phyloP scores from a whole-genome alignment of 2,888 invertebrate species.

The Drosophila atroscutellata region DNA sequence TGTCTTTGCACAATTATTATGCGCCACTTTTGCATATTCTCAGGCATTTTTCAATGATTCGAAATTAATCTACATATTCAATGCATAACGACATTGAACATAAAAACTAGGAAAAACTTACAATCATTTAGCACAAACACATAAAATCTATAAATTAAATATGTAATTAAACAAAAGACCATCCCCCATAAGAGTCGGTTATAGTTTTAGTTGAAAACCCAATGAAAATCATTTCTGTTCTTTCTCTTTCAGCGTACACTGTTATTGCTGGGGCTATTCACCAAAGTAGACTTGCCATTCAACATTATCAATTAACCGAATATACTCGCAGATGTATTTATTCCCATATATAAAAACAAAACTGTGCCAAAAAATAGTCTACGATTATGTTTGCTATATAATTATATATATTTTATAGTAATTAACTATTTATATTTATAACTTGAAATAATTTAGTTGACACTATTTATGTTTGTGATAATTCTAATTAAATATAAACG shows the following conservation, averaged over 20 bases:
- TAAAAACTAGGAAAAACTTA: background rate
- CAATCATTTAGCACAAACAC: background rate
- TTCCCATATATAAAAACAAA: slow-evolving; percentile 24
- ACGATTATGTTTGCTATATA: slow-evolving; percentile 34
- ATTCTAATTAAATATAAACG: slow-evolving; percentile 62
- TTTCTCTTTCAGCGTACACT: slow-evolving; percentile 25
- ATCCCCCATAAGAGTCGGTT: background rate
- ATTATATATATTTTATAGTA: slow-evolving; percentile 54
- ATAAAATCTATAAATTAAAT: background rate
- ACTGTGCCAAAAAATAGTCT: slow-evolving; percentile 68
- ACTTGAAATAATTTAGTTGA: slow-evolving; percentile 61
- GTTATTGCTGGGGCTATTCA: slow-evolving; percentile 2
- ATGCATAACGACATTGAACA: background rate
- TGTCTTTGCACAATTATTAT: slow-evolving; percentile 53
- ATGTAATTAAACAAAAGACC: background rate
- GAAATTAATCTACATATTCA: background rate
- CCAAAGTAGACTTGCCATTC: slow-evolving; percentile 37
- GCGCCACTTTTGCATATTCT: slow-evolving; percentile 20
- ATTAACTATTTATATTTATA: slow-evolving; percentile 60
- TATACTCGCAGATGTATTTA: slow-evolving; percentile 33
- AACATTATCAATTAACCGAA: slow-evolving; percentile 19
- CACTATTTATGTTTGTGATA: slow-evolving; percentile 74
- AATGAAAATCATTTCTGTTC: background rate
- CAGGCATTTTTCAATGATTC: slow-evolving; percentile 13
- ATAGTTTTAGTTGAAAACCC: background rate